Conservation (phyloP, 2,888 invertebrate species). For the Hyalella azteca region DNA sequence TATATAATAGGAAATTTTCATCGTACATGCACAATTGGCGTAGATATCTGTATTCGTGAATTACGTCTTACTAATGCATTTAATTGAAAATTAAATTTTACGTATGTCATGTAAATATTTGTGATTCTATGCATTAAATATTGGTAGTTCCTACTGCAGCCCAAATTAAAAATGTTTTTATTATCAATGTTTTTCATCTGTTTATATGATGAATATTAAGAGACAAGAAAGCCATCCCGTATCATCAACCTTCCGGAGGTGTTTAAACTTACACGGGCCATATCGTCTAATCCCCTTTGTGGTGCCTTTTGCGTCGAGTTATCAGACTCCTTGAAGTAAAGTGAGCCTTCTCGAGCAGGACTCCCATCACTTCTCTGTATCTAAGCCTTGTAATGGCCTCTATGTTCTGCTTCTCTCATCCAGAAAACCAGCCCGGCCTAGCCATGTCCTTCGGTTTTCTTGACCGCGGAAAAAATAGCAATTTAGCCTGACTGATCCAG, state of each 20-base stretch:
- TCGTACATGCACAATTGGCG: too few species aligned
- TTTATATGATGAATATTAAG: too few species aligned
- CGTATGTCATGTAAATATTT: too few species aligned
- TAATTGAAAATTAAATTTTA: too few species aligned
- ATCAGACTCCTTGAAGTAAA: conserved; percentile 27
- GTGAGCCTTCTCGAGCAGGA: conserved; percentile 25
- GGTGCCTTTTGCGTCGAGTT: conserved; percentile 7
- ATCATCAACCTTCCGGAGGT: not conserved
- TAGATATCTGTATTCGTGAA: too few species aligned
- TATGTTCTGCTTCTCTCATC: conserved; percentile 12
- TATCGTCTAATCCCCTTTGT: conserved; percentile 24
- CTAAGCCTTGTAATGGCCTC: conserved; percentile 29
- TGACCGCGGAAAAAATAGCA: conserved; percentile 5
- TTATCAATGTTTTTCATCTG: too few species aligned
- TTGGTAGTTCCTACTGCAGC: too few species aligned
- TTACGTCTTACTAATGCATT: too few species aligned
- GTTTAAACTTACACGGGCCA: conserved; percentile 25
- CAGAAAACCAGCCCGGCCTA: conserved; percentile 23
- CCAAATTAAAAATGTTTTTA: too few species aligned
- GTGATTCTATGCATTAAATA: too few species aligned
- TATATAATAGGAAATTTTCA: too few species aligned
- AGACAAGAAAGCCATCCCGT: too few species aligned
- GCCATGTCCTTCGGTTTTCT: conserved; percentile 15
- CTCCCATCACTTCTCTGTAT: conserved; percentile 32
- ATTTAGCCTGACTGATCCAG: conserved; percentile 36